Base-by-base conservation (phyloP, 2,113 vertebrate genomes). In the Hiodon tergisus region DNA sequence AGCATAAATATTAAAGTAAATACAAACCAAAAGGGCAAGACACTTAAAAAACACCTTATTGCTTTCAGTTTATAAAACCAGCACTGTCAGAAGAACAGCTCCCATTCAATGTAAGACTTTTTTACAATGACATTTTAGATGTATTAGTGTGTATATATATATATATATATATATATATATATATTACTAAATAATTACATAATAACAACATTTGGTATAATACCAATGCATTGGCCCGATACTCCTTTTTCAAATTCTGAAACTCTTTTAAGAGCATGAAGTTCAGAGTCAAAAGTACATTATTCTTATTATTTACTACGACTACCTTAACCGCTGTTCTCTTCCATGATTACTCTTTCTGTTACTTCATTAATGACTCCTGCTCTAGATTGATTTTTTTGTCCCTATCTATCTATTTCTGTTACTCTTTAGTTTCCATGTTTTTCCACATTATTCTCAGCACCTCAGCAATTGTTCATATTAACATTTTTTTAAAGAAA, bases 401-500 rank as follows among this genome's bases (percentile, higher is more conserved):
- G 3, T 58, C 31, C 14, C 60, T 4, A 14, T 66, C 17, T 66
- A 17, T 31, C 2, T 66, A 10, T 47, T 47, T 48, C 63, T 66
- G 10, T 66, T 11, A 47, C 31, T 66, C 2, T 10, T 47, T 11
- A 47, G 6, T 55, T 16, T 54, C 13, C 51, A 46, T 9, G 61
- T 57, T 13, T 66, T 16, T 31, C 31, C 10, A 53, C 46, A 4
- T 62, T 17, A 47, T 58, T 47, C 55, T 58, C 54, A 9, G 48
- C 71, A 62, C 31, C 47, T n/a, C 14, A 31, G 3, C 59, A 67
- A 67, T 50, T 10, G 58, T 55, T 48, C 31, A 75, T 58, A 75
- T 75, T 63, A 31, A 62, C 50, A 73, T 75, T 58, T 57, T 60
- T 31, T 31, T 67, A 59, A 8, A 55, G 31, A 14, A 75, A 75